Percentiles rank a stretch among this genome's conserved stretches.
Conservation (phyloP, 2,797 vertebrate species). For the Pangasius mekongensis region DNA sequence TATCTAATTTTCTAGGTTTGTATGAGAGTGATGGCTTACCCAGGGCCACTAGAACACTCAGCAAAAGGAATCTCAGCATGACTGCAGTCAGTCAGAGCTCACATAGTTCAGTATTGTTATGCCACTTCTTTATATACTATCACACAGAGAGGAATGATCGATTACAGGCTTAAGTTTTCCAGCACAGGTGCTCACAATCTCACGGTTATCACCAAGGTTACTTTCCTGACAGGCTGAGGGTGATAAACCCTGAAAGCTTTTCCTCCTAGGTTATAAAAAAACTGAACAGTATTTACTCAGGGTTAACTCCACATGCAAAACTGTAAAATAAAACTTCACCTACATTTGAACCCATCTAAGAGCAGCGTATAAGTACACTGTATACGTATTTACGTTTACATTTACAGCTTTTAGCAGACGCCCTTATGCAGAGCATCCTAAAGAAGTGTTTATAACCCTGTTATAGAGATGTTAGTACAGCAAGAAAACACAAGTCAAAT, state of each 20-base stretch:
- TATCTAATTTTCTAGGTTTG: background rate
- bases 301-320: background rate
- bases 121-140: conserved; percentile 23
- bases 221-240: background rate
- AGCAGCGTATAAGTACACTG: background rate
- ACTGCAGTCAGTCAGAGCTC: conserved; percentile 57
- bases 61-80: conserved; percentile 75
- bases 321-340: background rate
- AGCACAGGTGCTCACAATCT: conserved; percentile 45
- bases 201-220: conserved; percentile 45
- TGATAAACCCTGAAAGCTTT: conserved; percentile 3
- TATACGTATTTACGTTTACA: background rate
- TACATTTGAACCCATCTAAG: background rate
- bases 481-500: background rate
- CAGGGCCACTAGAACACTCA: conserved; percentile 72
- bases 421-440: background rate
- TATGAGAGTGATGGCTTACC: conserved; percentile 64
- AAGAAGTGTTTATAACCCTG: background rate
- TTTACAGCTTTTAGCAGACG: background rate
- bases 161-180: background rate
- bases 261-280: background rate
- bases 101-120: conserved; percentile 28
- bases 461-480: background rate
- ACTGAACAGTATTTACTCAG: background rate
- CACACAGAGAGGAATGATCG: background rate